Evolutionary conservation across 1,140 invertebrate genomes (phyloP).

Genomic region (Dufourea novaeangliae): DNA sequence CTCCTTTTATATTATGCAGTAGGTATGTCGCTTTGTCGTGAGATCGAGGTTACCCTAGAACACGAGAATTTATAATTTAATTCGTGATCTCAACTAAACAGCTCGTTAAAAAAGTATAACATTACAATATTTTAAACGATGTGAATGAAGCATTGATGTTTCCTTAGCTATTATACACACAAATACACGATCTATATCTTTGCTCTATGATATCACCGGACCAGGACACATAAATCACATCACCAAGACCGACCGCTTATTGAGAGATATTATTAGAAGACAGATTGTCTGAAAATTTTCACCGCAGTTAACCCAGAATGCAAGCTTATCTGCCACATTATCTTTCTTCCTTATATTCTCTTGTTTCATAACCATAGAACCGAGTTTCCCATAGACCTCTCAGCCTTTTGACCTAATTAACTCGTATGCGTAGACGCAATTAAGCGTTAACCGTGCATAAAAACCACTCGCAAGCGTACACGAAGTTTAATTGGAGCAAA

Average conservation of each 20-base stretch:
- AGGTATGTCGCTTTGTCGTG: not conserved
- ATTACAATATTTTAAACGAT: not conserved
- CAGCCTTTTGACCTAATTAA: conserved; percentile 4
- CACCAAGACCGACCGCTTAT: not conserved
- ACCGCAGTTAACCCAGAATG: conserved; percentile 13
- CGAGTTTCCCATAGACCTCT: conserved; percentile 2
- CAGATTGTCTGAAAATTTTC: not conserved
- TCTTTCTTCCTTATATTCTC: conserved; percentile 7
- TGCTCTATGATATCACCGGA: not conserved
- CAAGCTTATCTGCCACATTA: conserved; percentile 6
- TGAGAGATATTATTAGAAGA: not conserved
- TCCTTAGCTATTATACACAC: not conserved
- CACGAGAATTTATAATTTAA: not conserved
- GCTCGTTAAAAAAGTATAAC: not conserved
- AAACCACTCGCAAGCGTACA: not conserved
- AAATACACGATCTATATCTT: not conserved
- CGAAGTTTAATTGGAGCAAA: not conserved
- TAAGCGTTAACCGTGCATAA: not conserved
- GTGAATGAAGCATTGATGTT: not conserved
- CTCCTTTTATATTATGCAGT: not conserved
- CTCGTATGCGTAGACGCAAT: not conserved
- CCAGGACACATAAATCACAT: not conserved
- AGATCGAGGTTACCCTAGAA: not conserved
- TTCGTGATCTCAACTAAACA: too few relatives aligned
- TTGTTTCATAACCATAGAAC: not conserved